phyloP scores from a whole-genome alignment of 1,140 invertebrate species.

The Scaptomyza montana region DNA sequence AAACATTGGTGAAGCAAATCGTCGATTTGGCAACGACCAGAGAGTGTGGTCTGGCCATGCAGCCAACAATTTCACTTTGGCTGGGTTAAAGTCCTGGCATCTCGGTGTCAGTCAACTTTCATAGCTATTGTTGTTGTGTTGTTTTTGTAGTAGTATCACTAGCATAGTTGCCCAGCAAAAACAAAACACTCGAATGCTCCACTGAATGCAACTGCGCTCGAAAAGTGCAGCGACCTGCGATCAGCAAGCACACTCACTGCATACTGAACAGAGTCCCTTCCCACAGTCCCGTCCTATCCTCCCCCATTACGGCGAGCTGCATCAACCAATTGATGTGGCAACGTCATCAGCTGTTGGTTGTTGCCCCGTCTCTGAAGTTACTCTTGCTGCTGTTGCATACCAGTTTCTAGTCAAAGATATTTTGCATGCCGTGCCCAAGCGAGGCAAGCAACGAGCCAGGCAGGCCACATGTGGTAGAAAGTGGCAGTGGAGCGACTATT shows the following conservation, averaged over 20 bases:
- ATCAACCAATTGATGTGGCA: constrained; percentile 8
- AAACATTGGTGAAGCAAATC: constrained; percentile 9
- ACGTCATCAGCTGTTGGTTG: constrained; percentile 22
- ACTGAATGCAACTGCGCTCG: constrained; percentile 57
- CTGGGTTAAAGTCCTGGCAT: constrained; percentile 78
- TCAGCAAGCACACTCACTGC: constrained; percentile 54
- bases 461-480: constrained; percentile 47
- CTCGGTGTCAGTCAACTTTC: constrained; percentile 76
- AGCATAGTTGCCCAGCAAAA: constrained; percentile 79
- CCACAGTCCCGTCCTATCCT: not conserved
- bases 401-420: constrained; percentile 57
- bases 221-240: constrained; percentile 73
- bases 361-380: constrained; percentile 1
- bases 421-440: constrained; percentile 57
- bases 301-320: not conserved
- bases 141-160: constrained; percentile 65
- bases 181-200: constrained; percentile 70
- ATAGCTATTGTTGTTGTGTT: constrained; percentile 43
- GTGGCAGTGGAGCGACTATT: constrained; percentile 19
- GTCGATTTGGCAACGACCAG: constrained; percentile 32
- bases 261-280: constrained; percentile 44
- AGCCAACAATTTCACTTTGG: constrained; percentile 74
- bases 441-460: not conserved
- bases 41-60: constrained; percentile 11
- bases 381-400: constrained; percentile 59